Percentiles rank a stretch among this genome's conserved stretches.
Conservation (phyloP, 2,113 vertebrate species). For the Coptodon bakossiorum region DNA sequence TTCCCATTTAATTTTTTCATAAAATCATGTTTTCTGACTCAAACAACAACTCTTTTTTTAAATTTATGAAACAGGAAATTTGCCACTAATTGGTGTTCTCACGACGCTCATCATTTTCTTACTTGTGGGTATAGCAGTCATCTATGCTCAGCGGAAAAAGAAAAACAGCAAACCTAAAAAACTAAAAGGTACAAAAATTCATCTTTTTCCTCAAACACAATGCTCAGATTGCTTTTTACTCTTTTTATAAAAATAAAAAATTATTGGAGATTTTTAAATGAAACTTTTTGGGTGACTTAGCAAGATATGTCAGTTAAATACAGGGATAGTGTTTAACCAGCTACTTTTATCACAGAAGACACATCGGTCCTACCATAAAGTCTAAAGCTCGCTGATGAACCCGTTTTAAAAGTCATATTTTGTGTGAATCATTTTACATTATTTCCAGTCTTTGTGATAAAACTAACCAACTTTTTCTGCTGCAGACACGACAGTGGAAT, state of each 20-base stretch:
- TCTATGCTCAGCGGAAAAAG: slow-evolving; percentile 14
- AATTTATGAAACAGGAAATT: accelerated
- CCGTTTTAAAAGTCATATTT: background rate
- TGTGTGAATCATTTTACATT: background rate
- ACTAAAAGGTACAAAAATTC: background rate
- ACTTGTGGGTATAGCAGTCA: background rate
- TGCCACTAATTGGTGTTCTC: background rate
- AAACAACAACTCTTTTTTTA: background rate
- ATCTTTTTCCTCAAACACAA: too few relatives aligned
- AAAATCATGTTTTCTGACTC: background rate
- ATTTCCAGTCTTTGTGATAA: background rate
- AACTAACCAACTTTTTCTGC: background rate
- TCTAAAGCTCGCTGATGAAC: background rate
- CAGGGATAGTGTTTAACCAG: accelerated
- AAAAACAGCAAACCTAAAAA: background rate
- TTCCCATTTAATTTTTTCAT: accelerated
- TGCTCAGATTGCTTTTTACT: background rate
- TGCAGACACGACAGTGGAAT: accelerated
- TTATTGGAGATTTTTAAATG: background rate
- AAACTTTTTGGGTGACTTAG: background rate
- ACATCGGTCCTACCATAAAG: background rate
- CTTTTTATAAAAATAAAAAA: background rate
- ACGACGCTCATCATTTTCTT: background rate
- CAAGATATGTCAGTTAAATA: background rate
- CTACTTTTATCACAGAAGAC: background rate